Percentiles rank a stretch among this genome's conserved stretches.
phyloP scores from a whole-genome alignment of 2,797 vertebrate genomes.

The Chaetophractus vellerosus region DNA sequence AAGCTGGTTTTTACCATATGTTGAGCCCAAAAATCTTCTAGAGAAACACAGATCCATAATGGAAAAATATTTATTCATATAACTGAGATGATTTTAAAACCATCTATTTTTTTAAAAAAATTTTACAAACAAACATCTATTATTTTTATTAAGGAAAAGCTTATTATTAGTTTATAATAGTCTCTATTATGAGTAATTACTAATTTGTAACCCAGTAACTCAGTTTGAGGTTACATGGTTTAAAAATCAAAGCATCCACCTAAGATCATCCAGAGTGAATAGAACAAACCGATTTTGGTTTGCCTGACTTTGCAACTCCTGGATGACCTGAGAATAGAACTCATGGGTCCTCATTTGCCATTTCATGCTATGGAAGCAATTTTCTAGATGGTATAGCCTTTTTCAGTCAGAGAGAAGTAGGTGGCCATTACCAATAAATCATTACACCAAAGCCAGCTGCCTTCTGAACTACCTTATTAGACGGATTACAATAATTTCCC shows the following conservation, averaged over 20 bases:
- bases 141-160: slow-evolving; percentile 31
- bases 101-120: slow-evolving; percentile 16
- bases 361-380: background rate
- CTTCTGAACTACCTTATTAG: background rate
- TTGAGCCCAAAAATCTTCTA: background rate
- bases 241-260: background rate
- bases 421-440: background rate
- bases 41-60: slow-evolving; percentile 1
- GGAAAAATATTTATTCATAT: background rate
- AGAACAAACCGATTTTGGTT: background rate
- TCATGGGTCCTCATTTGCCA: background rate
- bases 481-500: background rate
- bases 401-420: background rate
- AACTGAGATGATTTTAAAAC: background rate
- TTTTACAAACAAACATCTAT: background rate
- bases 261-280: background rate
- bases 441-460: background rate
- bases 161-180: background rate
- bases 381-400: background rate
- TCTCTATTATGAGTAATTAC: background rate
- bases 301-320: background rate
- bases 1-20: background rate
- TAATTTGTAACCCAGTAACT: background rate
- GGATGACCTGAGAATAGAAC: background rate
- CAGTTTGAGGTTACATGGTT: background rate